Percentiles rank a stretch among this genome's conserved stretches.
Evolutionary conservation across 2,888 invertebrate species (phyloP).

Genomic region (Synanthedon vespiformis): DNA sequence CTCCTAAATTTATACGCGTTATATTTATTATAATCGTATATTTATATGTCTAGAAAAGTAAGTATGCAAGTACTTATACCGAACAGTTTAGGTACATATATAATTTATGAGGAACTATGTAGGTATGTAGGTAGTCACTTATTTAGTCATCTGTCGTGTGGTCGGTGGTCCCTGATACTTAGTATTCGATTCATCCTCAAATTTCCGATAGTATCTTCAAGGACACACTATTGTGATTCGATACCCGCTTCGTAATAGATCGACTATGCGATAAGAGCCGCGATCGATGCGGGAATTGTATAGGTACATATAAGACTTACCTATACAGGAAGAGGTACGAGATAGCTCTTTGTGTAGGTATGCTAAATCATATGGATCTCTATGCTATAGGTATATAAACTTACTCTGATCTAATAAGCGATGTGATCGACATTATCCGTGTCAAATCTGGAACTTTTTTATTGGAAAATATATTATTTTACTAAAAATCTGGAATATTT

Average conservation of each 20-base stretch:
- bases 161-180: constrained; percentile 52
- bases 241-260: constrained; percentile 56
- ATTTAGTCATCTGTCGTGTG: constrained; percentile 18
- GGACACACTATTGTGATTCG: constrained; percentile 58
- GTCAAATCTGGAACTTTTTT: no score
- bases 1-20: no score
- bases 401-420: no score
- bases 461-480: no score
- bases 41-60: no score
- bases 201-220: constrained; percentile 48
- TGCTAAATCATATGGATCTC: no score
- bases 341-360: no score
- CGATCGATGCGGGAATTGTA: constrained; percentile 45
- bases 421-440: no score
- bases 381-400: no score
- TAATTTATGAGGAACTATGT: neutral
- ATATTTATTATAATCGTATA: no score
- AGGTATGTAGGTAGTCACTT: neutral
- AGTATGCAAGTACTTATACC: no score
- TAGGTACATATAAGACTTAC: neutral
- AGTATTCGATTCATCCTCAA: constrained; percentile 46
- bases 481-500: no score
- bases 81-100: neutral
- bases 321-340: neutral
- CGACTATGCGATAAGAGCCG: constrained; percentile 32